A percentile compares a stretch with the other conserved stretches of the same genome.
Evolutionary conservation across 2,113 vertebrate species (phyloP).

Genomic region (Sphyrna mokarran): DNA sequence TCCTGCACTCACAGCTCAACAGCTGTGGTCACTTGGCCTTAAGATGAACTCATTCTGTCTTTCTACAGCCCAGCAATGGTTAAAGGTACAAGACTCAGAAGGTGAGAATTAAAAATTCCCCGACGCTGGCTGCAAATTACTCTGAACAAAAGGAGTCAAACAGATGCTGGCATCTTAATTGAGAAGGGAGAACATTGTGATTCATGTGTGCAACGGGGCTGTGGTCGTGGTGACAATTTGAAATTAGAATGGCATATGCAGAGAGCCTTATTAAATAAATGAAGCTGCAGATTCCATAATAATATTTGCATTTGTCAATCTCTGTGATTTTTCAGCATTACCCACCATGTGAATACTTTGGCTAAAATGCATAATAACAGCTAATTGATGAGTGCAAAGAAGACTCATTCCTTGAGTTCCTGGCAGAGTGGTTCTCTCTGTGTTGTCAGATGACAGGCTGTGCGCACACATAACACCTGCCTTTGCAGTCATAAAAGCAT

Average conservation of each 20-base stretch:
- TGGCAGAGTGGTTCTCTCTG: slow-evolving; percentile 47
- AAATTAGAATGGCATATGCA: slow-evolving; percentile 24
- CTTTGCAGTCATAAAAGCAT: neutral
- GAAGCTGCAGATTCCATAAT: slow-evolving; percentile 52
- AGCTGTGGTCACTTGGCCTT: neutral
- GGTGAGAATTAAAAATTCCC: slow-evolving; percentile 11
- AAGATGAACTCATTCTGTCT: neutral
- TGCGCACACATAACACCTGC: slow-evolving; percentile 38
- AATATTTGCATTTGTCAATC: slow-evolving; percentile 55
- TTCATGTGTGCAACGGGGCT: neutral
- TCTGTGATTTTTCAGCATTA: slow-evolving; percentile 57
- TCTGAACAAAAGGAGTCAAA: neutral
- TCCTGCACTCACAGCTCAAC: neutral
- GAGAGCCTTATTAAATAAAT: slow-evolving; percentile 54
- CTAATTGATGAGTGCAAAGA: slow-evolving; percentile 67
- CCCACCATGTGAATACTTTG: slow-evolving; percentile 58
- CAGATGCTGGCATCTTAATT: slow-evolving; percentile 19
- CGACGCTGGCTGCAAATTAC: neutral
- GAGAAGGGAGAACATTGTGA: neutral
- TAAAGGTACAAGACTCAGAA: neutral
- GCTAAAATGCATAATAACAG: slow-evolving; percentile 61
- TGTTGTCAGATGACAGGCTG: slow-evolving; percentile 41
- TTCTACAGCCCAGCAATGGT: too few relatives aligned
- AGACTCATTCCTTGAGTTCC: slow-evolving; percentile 52
- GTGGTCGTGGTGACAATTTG: neutral